Evolutionary conservation across 37 sponge, comb jelly and placozoan species (phyloP), one percentile per base, ranked within the genome.

Genomic region (Agelas oroides): DNA sequence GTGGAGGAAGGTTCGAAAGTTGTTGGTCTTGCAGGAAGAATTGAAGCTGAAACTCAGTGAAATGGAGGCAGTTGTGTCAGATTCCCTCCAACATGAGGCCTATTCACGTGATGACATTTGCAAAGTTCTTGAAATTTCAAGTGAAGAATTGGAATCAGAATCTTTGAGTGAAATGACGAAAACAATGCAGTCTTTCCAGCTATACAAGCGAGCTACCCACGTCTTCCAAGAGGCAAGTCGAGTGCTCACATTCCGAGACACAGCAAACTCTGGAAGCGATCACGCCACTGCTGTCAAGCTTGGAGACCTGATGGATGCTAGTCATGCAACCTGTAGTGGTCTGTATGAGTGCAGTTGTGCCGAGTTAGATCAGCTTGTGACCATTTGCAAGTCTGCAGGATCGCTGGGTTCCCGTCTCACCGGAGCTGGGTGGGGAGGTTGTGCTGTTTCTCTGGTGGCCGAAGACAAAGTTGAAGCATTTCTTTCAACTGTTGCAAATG

Each of bases 361-460:
- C 1, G 94, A 97, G 57, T 73, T 99, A 58, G 97, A 99, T 57
- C 54, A 68, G 16, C 81, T 99, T 61, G 94, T 92, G 17, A 76
- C 85, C 66, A 46, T 91, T 0, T 83, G 90, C 60, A 64, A 74
- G 46, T 57, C 67, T 1, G 76, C 91, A 53, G 97, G 99, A 23
- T 92, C 97, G 2, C 84, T 90, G 19, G 99, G 99, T 15, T 79
- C 96, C 25, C 86, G 99, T 23, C 79, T 99, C 38, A 97, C 97
- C 19, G 99, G 99, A 55, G 99, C 99, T 69, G 99, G 99, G 0
- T 99, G 97, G 93, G 99, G 99, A 36, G 99, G 99, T 0, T 99
- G 97, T 83, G 82, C 92, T 31, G 95, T 99, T 27, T 92, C 95
- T 0, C 86, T 98, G 55, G 96, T 98, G 11, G 73, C 76, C 6